These are phyloP conservation scores for Brevipalpus yothersi DNA, from an alignment of 1,140 invertebrate genomes.

Conservation along the genomic window DNA sequence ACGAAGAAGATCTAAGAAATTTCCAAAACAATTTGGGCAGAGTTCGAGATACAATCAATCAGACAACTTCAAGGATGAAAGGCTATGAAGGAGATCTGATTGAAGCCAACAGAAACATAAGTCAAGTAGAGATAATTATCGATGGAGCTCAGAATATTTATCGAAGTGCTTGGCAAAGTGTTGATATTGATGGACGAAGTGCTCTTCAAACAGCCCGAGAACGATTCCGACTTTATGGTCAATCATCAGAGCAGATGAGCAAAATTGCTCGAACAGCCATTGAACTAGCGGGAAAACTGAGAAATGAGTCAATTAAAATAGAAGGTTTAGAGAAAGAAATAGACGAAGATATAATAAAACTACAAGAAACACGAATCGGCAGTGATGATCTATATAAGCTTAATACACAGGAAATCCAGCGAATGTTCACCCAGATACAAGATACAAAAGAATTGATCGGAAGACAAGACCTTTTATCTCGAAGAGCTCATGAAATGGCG, in stretches of 20 bases:
- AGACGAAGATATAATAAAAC: constrained; percentile 47
- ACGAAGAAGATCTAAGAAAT: constrained; percentile 37
- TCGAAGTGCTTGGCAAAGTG: constrained; percentile 38
- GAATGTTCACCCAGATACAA: constrained; percentile 32
- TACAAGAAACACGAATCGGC: constrained; percentile 28
- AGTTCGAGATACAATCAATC: constrained; percentile 24
- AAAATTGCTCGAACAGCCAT: constrained; percentile 62
- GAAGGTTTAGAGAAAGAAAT: constrained; percentile 45
- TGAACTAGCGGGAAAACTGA: constrained; percentile 42
- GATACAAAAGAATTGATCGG: constrained; percentile 17
- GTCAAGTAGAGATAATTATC: constrained; percentile 42
- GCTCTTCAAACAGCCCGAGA: constrained; percentile 51
- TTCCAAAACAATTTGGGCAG: constrained; percentile 35
- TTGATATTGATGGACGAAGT: constrained; percentile 48
- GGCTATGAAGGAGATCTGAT: constrained; percentile 16
- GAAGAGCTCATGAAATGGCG: constrained; percentile 41
- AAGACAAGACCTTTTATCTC: constrained; percentile 36
- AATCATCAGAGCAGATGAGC: constrained; percentile 72
- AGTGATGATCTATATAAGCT: too few species aligned
- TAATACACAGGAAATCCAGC: constrained; percentile 28
- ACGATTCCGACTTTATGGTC: constrained; percentile 57
- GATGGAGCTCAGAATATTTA: constrained; percentile 41
- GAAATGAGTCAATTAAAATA: constrained; percentile 48
- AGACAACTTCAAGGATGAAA: constrained; percentile 20
- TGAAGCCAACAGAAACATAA: constrained; percentile 27